Evolutionary conservation across 2,113 vertebrate genomes (phyloP), one percentile per base, ranked within the genome.

Genomic region (Mohoua ochrocephala): DNA sequence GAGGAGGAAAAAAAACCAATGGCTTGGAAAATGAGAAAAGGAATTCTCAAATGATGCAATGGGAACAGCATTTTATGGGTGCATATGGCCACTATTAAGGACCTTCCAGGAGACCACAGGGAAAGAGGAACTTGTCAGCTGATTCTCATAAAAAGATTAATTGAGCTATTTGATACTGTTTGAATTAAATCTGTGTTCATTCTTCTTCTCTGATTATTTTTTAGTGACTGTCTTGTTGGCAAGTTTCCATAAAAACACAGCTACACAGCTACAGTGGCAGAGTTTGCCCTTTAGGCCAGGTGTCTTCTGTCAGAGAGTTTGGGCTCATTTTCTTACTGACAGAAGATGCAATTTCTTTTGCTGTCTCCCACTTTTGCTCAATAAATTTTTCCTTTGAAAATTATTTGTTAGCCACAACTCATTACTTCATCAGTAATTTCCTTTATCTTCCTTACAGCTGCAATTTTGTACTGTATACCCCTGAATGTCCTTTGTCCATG

Each of bases 101-200:
- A 27, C 7, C 22, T 81, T 67, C 8, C n/a, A 41, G 15, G 13
- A 30, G 3, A 84, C 9, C 0, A 0, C 5, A n/a, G 1, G 5
- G 7, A 76, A 15, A 61, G 24, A 1, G 0, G 30, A 12, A 16
- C 17, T 84, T 64, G 18, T 2, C 28, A 68, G 13, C 4, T 19
- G 12, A 27, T 69, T 81, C 12, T 61, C 33, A 52, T 5, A 56
- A 21, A 50, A 79, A 83, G 9, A 15, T 5, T 52, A 20, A 42
- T 15, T 45, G 15, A 83, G 3, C 3, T 67, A 2, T 54, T 95
- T 92, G 3, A 20, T 37, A 26, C 21, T 79, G 8, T 18, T 79
- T 50, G 8, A 45, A 42, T 85, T 31, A 76, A 44, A 75, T n/a
- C 23, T 28, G 17, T 50, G 12, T 59, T 71, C 31, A 37, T 70